phyloP scores from a whole-genome alignment of 2,113 vertebrate genomes.

The Trematomus loennbergii region DNA sequence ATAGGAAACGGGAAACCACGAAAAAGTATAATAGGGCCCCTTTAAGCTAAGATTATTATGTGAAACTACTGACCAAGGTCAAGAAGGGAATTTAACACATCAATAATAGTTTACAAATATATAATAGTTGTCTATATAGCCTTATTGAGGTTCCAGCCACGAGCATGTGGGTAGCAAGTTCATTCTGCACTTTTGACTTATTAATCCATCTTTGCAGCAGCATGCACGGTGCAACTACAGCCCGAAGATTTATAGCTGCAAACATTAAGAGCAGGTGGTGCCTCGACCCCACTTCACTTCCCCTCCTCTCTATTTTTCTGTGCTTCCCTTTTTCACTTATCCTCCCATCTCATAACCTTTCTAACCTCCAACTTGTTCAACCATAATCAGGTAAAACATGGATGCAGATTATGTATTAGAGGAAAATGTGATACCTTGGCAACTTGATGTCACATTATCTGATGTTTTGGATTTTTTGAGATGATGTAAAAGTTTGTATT shows the following conservation, averaged over 20 bases:
- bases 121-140: too few relatives aligned
- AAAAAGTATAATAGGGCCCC: too few relatives aligned
- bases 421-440: neutral
- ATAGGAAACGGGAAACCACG: too few relatives aligned
- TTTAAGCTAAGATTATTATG: neutral
- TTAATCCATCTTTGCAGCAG: constrained; percentile 33
- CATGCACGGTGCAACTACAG: constrained; percentile 40
- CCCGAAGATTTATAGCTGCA: constrained; percentile 73
- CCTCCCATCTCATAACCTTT: constrained; percentile 24
- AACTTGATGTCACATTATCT: neutral
- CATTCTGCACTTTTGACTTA: constrained; percentile 41
- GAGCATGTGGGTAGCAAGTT: neutral
- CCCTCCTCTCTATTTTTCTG: constrained; percentile 29
- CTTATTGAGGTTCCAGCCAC: too few relatives aligned
- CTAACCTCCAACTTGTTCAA: constrained; percentile 1
- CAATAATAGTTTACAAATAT: too few relatives aligned
- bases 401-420: neutral
- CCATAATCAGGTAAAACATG: neutral
- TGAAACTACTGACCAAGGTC: neutral
- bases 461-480: too few relatives aligned
- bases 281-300: constrained; percentile 55
- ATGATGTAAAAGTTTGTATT: too few relatives aligned
- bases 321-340: constrained; percentile 32
- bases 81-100: too few relatives aligned
- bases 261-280: constrained; percentile 87